phyloP scores from a whole-genome alignment of 2,888 invertebrate species.

The Parnassius apollo region DNA sequence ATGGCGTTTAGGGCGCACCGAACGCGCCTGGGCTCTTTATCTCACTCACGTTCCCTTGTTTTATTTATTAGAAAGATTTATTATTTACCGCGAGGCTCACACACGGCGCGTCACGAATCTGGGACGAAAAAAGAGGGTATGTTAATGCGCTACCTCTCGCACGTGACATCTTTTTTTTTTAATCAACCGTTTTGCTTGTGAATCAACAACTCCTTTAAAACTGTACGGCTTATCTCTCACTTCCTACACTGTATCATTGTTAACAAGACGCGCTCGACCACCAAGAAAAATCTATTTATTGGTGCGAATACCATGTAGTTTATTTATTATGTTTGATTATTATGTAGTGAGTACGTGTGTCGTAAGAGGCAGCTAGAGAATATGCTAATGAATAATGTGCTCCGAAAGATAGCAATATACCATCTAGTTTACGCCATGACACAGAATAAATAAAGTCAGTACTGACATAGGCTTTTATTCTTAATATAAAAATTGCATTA shows the following conservation, averaged over 20 bases:
- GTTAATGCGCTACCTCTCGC: constrained; percentile 68
- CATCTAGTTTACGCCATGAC: no score
- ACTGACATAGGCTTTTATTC: no score
- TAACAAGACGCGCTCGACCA: constrained; percentile 13
- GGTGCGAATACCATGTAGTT: no score
- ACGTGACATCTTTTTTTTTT: constrained; percentile 65
- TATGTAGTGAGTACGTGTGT: no score
- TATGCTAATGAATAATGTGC: no score
- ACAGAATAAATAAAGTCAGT: no score
- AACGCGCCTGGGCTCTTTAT: constrained; percentile 75
- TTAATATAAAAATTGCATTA: no score
- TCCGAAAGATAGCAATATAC: no score
- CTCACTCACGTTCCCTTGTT: constrained; percentile 78
- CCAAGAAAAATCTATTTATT: constrained; percentile 4
- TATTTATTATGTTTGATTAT: no score
- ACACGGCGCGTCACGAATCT: constrained; percentile 79
- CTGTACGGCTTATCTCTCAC: constrained; percentile 20
- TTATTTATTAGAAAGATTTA: constrained; percentile 81
- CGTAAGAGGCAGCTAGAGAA: no score
- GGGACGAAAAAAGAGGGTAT: constrained; percentile 73
- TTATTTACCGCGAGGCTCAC: constrained; percentile 77
- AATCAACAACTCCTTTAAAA: constrained; percentile 45
- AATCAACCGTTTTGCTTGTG: constrained; percentile 48
- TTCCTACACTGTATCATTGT: constrained; percentile 21
- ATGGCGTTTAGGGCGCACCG: constrained; percentile 76